Evolutionary conservation across 2,888 invertebrate species (phyloP), one percentile per base, ranked within the genome.

Genomic region (Carterocephalus palaemon): DNA sequence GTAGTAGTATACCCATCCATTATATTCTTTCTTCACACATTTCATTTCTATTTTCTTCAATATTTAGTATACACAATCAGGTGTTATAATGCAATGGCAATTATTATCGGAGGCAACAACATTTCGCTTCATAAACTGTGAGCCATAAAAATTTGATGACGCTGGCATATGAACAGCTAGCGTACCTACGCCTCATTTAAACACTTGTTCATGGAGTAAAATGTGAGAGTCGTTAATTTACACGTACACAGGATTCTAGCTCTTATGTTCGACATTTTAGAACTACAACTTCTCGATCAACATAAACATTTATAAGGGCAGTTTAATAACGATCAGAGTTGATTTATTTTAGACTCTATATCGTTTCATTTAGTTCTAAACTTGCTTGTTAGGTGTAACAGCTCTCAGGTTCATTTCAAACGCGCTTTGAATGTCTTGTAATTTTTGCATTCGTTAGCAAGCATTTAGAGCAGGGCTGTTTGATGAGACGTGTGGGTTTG

Each of bases 171-270:
- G 45, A 45, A 45, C 37, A 45, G 45, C 15, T 10, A 5, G 45
- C 29, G 24, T 36, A n/a, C n/a, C n/a, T n/a, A 37, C 10, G 13
- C 37, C 31, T 45, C 45, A 45, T 45, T 45, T 45, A 31, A 36
- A 45, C 45, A 31, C 45, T 45, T 45, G 45, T 45, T 45, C 45
- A 12, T 8, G 24, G 17, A 37, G 31, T 43, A 43, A 43, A 43
- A 43, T 29, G 36, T 43, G 31, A 45, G 37, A 37, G 37, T 37
- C 37, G 37, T 45, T 45, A 37, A 45, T 31, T 37, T 19, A 45
- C 13, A 4, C n/a, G 28, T 29, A 13, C 37, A 45, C 7, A 13
- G 23, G 17, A 45, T 13, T 43, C 16, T 10, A 23, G 29, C 3
- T 7, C 36, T 22, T 37, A 36, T 12, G 17, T 17, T 10, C 8